Conservation (phyloP, 1,140 invertebrate species). For the Hyles vespertilio region DNA sequence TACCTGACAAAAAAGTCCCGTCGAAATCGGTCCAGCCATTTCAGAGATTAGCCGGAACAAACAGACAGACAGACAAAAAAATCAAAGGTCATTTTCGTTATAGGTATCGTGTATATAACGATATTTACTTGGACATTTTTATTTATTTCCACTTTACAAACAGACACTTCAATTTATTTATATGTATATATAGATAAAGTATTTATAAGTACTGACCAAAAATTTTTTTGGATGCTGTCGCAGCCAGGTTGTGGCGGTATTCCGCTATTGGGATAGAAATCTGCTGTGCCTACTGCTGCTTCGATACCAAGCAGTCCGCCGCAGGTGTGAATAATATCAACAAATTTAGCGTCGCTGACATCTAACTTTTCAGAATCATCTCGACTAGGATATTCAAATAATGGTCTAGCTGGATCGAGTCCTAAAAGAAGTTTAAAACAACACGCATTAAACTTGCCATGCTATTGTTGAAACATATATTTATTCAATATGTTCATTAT, state of each 20-base stretch:
- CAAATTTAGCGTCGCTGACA: constrained; percentile 72
- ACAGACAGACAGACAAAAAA: too few species aligned
- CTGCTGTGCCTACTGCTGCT: constrained; percentile 62
- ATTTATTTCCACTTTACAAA: too few species aligned
- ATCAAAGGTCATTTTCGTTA: too few species aligned
- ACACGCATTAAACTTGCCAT: background rate
- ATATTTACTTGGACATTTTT: too few species aligned
- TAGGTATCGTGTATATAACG: too few species aligned
- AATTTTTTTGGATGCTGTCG: constrained; percentile 72
- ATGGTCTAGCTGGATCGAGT: constrained; percentile 76
- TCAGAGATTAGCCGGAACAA: too few species aligned
- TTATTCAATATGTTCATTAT: too few species aligned
- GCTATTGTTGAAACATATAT: too few species aligned
- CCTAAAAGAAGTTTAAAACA: constrained; percentile 44
- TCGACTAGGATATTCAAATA: constrained; percentile 51
- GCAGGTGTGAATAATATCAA: constrained; percentile 77
- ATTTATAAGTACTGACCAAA: constrained; percentile 58
- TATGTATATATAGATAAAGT: too few species aligned
- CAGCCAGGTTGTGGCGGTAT: constrained; percentile 65
- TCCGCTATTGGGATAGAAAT: constrained; percentile 75
- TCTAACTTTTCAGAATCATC: constrained; percentile 59
- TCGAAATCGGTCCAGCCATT: too few species aligned
- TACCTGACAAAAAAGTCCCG: too few species aligned
- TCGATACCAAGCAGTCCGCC: constrained; percentile 60
- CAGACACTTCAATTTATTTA: too few species aligned